Conservation (phyloP, 2,113 vertebrate species). For the Charina bottae region DNA sequence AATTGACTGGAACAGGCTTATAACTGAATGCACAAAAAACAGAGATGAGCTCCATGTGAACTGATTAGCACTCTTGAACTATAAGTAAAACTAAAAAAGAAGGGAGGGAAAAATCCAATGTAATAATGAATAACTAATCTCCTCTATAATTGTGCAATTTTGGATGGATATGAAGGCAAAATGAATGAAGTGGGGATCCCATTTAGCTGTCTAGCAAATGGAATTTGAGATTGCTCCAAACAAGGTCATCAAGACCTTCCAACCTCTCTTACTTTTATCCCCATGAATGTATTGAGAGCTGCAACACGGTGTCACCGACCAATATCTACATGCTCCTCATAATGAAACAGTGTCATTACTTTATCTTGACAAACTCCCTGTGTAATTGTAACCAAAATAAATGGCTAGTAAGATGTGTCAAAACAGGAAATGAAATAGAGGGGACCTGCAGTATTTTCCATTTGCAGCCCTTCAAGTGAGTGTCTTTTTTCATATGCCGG, state of each 20-base stretch:
- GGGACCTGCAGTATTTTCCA: conserved; percentile 67
- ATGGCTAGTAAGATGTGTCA: conserved; percentile 56
- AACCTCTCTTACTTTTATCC: conserved; percentile 52
- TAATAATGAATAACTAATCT: background rate
- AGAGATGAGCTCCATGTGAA: background rate
- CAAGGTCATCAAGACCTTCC: conserved; percentile 69
- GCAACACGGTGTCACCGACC: conserved; percentile 54
- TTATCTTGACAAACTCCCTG: conserved; percentile 66
- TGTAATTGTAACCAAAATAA: conserved; percentile 65
- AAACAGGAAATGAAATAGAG: conserved; percentile 62
- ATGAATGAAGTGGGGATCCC: conserved; percentile 63
- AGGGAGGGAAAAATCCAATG: background rate
- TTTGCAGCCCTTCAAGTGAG: conserved; percentile 62
- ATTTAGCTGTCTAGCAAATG: conserved; percentile 68
- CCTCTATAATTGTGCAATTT: conserved; percentile 31
- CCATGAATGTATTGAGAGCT: conserved; percentile 51
- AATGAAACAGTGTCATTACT: conserved; percentile 68
- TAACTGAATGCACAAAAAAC: background rate
- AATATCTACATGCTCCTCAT: conserved; percentile 71
- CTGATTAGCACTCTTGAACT: background rate
- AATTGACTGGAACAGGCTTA: background rate
- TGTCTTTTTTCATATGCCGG: conserved; percentile 77
- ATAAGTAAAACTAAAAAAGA: background rate
- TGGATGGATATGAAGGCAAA: conserved; percentile 60
- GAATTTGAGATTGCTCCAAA: conserved; percentile 68